Base-by-base conservation (phyloP, 2,113 vertebrate species). In the Dromas ardeola region DNA sequence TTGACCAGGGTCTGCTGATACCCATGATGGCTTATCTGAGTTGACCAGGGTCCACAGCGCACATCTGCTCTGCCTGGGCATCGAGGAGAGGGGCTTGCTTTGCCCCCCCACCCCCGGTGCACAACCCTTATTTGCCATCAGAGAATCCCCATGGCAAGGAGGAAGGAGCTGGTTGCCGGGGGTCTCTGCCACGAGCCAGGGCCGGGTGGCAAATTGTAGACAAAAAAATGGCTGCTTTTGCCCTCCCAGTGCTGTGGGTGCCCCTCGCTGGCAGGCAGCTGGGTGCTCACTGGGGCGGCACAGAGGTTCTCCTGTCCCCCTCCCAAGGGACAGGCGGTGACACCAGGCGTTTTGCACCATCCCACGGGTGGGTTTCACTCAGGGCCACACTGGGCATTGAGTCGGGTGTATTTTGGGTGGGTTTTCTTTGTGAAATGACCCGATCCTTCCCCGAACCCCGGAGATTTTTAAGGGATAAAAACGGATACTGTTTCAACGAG, bases 101-200 rank as follows among this genome's bases (percentile, higher is more conserved):
- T 21, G 9, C 2, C 1, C 15, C 20, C 11, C 3, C 43, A 5
- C 23, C 34, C 8, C 32, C 2, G 4, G 0, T 4, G 0, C 34
- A 12, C 36, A 73, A 0, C 36, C 25, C n/a, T 20, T 15, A 1
- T 16, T 10, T 26, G 30, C 79, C 70, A 13, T 6, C 55, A 6
- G 73, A 29, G 85, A 26, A 72, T 67, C 58, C 30, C 40, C 11
- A 3, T 0, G 14, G 30, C 10, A 21, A 32, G 61, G 65, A 81
- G 55, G 65, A 30, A 56, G 56, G 27, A 49, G 52, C 55, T 11
- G 21, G 26, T 47, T 47, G 50, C 26, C 36, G 45, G 25, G 11
- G 49, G 14, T 71, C 29, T 47, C 34, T 65, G 71, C 10, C 7
- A 3, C 0, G 2, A 56, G 9, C 25, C 0, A 2, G n/a, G 18